phyloP scores from a whole-genome alignment of 1,140 invertebrate genomes.

The Macrobrachium rosenbergii region DNA sequence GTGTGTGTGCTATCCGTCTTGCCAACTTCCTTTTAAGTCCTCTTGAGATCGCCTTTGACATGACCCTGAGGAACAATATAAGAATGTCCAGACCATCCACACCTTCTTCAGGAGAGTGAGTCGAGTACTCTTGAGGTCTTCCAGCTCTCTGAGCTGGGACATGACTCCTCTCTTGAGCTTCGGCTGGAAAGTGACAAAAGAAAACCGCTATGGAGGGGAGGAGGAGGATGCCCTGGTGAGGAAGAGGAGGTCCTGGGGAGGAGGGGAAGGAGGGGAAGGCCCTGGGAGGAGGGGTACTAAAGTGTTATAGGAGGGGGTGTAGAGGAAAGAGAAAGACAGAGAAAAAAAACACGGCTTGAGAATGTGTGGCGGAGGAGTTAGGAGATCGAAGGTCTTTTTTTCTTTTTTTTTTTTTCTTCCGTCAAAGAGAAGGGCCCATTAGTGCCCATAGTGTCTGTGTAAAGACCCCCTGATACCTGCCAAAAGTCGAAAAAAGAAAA shows the following conservation, averaged over 20 bases:
- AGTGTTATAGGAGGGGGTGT: conserved; percentile 6
- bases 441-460: conserved; percentile 10
- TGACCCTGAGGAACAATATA: conserved; percentile 40
- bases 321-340: too few species aligned
- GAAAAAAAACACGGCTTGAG: too few species aligned
- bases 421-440: conserved; percentile 8
- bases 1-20: too few species aligned
- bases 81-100: conserved; percentile 45
- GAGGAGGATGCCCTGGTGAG: too few species aligned
- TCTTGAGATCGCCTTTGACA: conserved; percentile 30
- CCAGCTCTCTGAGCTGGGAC: conserved; percentile 39
- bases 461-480: too few species aligned
- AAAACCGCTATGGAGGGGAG: neutral
- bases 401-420: too few species aligned
- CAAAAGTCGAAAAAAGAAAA: too few species aligned
- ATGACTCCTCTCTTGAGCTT: conserved; percentile 45
- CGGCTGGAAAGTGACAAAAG: conserved; percentile 36
- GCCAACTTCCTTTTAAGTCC: neutral
- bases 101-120: conserved; percentile 42
- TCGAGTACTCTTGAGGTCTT: conserved; percentile 48
- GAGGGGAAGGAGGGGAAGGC: neutral
- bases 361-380: too few species aligned
- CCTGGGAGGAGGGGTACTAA: neutral
- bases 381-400: too few species aligned
- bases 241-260: too few species aligned